Evolutionary conservation across 2,888 invertebrate genomes (phyloP), one percentile per base, ranked within the genome.

Genomic region (Seira ritae): DNA sequence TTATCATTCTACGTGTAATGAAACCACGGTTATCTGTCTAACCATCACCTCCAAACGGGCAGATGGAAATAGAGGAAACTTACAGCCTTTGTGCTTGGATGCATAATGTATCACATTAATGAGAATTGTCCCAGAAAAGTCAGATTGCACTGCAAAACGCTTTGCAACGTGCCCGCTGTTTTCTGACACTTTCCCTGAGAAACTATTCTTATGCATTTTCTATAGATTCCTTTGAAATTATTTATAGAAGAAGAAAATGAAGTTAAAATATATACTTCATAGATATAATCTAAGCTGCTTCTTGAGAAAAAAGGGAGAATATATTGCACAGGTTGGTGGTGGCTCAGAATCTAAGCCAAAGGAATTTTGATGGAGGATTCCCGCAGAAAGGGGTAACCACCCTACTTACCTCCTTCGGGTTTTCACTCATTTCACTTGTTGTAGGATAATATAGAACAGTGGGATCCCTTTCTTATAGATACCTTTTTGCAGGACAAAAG

Each of bases 401-500:
- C 50, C 15, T 50, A 12, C 17, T 50, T 50, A 31, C 31, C 50
- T 50, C 50, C 50, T 50, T 50, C 50, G 50, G 12, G 50, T 50
- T 12, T 50, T 12, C 17, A 50, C 50, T n/a, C 50, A 50, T n/a
- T n/a, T 50, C 50, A 50, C 50, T 50, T 50, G 50, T 50, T 50
- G 50, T 50, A 50, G 12, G 50, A 31, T 31, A 31, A 50, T n/a
- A 50, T n/a, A 2, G 50, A 50, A 50, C 50, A 50, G 50, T 50
- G 12, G 50, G 50, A 50, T 12, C 12, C 50, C 31, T 31, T 31
- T 50, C n/a, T 50, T 50, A 50, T 50, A 50, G 50, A 50, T 50
- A 15, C 50, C 50, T 50, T 50, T 42, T 50, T 50, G 50, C 6
- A 71, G 66, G 78, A 78, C 78, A 78, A 78, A 78, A 71, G 77